Base-by-base conservation (phyloP, 2,888 invertebrate species). In the Meganola albula region DNA sequence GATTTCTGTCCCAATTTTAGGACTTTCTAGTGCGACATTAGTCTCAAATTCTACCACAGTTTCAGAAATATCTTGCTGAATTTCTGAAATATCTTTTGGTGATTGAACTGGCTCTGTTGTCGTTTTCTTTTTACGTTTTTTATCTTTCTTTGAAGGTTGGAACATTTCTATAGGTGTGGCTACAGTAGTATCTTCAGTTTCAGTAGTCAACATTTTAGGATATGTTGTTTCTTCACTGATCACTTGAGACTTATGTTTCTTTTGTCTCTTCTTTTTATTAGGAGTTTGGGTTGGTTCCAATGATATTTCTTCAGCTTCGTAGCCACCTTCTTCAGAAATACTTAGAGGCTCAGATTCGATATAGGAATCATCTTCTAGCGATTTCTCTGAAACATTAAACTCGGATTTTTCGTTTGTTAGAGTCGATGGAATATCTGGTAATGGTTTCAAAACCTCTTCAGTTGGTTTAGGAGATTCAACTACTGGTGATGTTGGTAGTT, bases 301-400 rank as follows among this genome's bases (percentile, higher is more conserved):
- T 1, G 90, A 89, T 41, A 90, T 80, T 44, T 90, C 88, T 56
- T 92, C 93, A 6, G 92, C 88, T 63, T 93, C 93, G 58, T 93
- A 93, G n/a, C 92, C 93, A 40, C 84, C 84, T 59, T 90, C 91
- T 63, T 87, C 87, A 25, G 52, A 53, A 10, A 53, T 27, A 10
- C 83, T 74, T 20, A 69, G 58, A 21, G 70, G 65, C 28, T 78
- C 74, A 31, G 82, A 82, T 33, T 87, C 88, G 12, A 74, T 61
- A 45, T 87, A 82, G 5, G 88, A 84, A 37, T 68, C 53, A 6
- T 83, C 85, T 23, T 85, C 79, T 54, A 40, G 42, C 40, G 55
- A 58, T 21, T 37, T 40, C 0, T 10, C 4, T 29, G 29, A 29
- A 16, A 35, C 25, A 12, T 27, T 20, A 10, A 34, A 25, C 26